Evolutionary conservation across 2,797 vertebrate genomes (phyloP), one percentile per base, ranked within the genome.

Genomic region (Erithacus rubecula): DNA sequence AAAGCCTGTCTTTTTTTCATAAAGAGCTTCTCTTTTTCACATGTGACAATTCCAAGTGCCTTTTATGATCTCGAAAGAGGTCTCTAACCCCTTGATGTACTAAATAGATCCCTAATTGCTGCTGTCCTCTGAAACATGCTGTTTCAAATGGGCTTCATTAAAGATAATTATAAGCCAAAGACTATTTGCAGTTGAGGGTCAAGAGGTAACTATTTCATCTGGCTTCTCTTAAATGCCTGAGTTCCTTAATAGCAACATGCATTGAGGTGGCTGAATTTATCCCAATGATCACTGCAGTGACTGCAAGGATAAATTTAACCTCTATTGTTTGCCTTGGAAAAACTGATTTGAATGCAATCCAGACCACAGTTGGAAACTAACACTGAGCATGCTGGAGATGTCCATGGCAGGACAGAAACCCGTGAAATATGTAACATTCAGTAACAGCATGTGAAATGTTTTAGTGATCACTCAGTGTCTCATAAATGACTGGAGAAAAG

Each of bases 81-180:
- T 90, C 93, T 94, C 76, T 77, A 82, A 53, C 30, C 39, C 5
- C 77, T 84, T 69, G 47, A 34, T 75, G 29, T 83, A 51, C 82
- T 78, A 88, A 94, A 76, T 71, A 83, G 76, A 91, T 86, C 76
- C 71, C n/a, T 63, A 90, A 79, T 70, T 65, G 90, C 87, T 95
- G 56, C 34, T 30, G 13, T 89, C 23, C 44, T 80, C 91, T 27
- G 7, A 79, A 87, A 74, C 56, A 41, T 32, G 32, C 27, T n/a
- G 29, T 89, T 95, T 90, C 47, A 83, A 65, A 90, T 36, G 62
- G 20, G 6, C 6, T 58, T 89, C 17, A 43, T 87, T 21, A 43
- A 68, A 90, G 60, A 49, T 74, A 76, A 76, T 84, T 76, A 43
- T 20, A 85, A 75, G 75, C 16, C 12, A 18, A 79, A 80, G 26